These are phyloP conservation scores for Pelosia muscerda DNA, from an alignment of 2,888 invertebrate genomes.

Conservation along the genomic window DNA sequence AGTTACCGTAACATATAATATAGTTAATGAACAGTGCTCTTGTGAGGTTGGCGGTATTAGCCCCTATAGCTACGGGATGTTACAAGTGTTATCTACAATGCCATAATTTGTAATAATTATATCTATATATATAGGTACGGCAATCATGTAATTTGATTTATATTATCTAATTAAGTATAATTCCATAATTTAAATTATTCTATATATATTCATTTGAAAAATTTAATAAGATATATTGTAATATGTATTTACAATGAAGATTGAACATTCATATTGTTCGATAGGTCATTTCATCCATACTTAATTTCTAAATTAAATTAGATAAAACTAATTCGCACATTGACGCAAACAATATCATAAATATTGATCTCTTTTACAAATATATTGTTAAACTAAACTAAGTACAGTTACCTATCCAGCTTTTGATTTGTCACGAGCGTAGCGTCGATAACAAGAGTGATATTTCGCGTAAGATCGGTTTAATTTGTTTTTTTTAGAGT, in stretches of 20 bases:
- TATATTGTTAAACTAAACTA: background rate
- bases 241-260: background rate
- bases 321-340: background rate
- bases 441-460: background rate
- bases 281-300: background rate
- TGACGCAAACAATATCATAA: background rate
- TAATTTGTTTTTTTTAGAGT: no score
- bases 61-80: background rate
- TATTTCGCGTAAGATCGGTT: background rate
- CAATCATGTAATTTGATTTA: no score
- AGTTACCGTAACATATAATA: no score
- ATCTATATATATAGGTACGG: no score
- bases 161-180: no score
- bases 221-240: no score
- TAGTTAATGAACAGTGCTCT: no score
- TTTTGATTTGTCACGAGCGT: background rate
- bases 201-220: no score
- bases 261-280: background rate
- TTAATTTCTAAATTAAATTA: constrained; percentile 5
- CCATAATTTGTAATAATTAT: background rate
- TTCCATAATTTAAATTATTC: no score
- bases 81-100: no score
- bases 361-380: background rate
- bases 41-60: background rate
- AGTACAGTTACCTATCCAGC: background rate